A percentile compares a stretch with the other conserved stretches of the same genome.
Conservation (phyloP, 1,140 invertebrate species). For the Megalonaias nervosa region DNA sequence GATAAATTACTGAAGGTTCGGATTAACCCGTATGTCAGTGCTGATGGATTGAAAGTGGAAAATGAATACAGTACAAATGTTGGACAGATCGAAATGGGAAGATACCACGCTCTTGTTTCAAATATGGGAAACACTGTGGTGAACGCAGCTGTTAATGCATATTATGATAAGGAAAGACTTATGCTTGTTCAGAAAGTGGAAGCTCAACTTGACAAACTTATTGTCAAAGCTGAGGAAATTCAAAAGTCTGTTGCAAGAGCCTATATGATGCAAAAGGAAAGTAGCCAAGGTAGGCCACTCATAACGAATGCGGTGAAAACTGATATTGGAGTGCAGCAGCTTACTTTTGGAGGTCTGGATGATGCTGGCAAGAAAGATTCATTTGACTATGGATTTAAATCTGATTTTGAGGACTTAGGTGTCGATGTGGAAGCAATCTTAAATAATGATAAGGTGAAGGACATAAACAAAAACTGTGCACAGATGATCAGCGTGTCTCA, state of each 20-base stretch:
- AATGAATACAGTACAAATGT: constrained; percentile 40
- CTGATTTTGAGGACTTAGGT: too few species aligned
- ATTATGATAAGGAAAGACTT: constrained; percentile 45
- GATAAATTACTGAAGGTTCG: constrained; percentile 39
- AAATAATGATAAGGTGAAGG: too few species aligned
- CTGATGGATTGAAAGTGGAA: constrained; percentile 31
- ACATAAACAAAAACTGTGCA: too few species aligned
- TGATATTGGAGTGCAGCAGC: too few species aligned
- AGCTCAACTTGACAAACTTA: constrained; percentile 26
- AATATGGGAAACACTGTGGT: constrained; percentile 15
- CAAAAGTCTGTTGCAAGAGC: neutral
- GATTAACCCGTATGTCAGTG: constrained; percentile 26
- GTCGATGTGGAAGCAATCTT: too few species aligned
- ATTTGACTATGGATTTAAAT: too few species aligned
- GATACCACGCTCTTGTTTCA: constrained; percentile 41
- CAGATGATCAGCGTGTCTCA: too few species aligned
- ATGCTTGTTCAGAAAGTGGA: constrained; percentile 24
- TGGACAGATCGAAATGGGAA: constrained; percentile 37
- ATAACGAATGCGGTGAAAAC: too few species aligned
- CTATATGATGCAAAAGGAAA: too few species aligned
- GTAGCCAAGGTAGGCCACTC: too few species aligned
- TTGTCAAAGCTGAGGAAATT: constrained; percentile 29
- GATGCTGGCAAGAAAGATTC: too few species aligned
- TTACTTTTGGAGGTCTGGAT: too few species aligned
- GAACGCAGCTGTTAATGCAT: constrained; percentile 37